A percentile compares a stretch with the other conserved stretches of the same genome.
Evolutionary conservation across 1,140 invertebrate genomes (phyloP).

Genomic region (Drosophila virilis): DNA sequence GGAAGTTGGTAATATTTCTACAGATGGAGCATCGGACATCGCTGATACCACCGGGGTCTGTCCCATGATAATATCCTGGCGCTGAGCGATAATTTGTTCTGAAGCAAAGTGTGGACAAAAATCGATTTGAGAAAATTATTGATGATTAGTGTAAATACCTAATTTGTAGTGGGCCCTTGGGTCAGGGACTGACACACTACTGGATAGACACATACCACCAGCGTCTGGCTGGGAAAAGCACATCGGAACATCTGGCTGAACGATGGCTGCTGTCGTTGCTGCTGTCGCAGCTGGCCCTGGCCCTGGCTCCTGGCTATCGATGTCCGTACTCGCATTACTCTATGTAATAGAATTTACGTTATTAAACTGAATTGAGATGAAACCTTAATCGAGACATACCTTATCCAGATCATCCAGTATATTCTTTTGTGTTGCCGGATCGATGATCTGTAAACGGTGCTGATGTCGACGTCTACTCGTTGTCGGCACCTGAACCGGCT

Average conservation of each 20-base stretch:
- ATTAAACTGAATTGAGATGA: background rate
- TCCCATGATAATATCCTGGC: conserved; percentile 41
- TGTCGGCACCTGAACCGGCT: conserved; percentile 49
- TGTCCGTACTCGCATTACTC: conserved; percentile 56
- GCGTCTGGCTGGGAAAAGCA: conserved; percentile 43
- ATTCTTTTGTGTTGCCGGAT: conserved; percentile 75
- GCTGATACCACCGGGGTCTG: conserved; percentile 78
- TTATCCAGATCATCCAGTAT: conserved; percentile 78
- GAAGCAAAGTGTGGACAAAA: background rate
- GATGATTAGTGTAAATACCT: conserved; percentile 5
- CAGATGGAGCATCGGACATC: conserved; percentile 79
- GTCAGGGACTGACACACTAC: conserved; percentile 37
- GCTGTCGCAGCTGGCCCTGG: conserved; percentile 3
- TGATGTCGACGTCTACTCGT: conserved; percentile 61
- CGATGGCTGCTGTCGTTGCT: background rate
- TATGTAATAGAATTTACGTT: conserved; percentile 16
- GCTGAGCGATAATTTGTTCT: conserved; percentile 55
- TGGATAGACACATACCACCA: conserved; percentile 25
- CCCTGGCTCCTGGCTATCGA: conserved; percentile 47
- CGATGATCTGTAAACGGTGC: conserved; percentile 74
- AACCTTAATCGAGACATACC: conserved; percentile 27
- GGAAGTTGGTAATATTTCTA: conserved; percentile 75
- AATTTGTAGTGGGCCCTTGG: conserved; percentile 40
- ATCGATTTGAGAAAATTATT: background rate
- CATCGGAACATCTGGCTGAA: conserved; percentile 40